Evolutionary conservation across 2,888 invertebrate species (phyloP), one percentile per base, ranked within the genome.

Genomic region (Sinohyriopsis cumingii): DNA sequence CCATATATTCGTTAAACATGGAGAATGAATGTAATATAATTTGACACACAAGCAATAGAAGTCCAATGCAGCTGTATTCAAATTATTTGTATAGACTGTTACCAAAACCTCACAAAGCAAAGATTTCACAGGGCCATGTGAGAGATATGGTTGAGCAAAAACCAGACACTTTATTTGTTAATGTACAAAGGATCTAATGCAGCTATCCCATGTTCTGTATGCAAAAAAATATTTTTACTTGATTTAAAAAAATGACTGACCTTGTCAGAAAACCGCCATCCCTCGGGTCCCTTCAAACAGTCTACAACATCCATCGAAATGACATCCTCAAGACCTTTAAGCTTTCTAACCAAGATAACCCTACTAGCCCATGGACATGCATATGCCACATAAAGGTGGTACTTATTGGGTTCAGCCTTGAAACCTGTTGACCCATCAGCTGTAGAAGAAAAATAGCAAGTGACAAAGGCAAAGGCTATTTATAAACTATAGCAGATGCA

Each of bases 301-400:
- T 88, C 88, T 18, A 89, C 87, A 7, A 87, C 84, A 12, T 82
- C 81, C 53, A 74, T 68, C 18, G 86, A 77, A 61, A 89, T 84
- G 64, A 81, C 82, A 55, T 84, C 76, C n/a, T 86, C 83, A 24
- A 89, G 80, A 15, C 89, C 88, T 68, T 89, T 89, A 61, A 89
- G 72, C 54, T 76, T 79, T 19, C 86, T 68, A 5, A 82, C 73
- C 33, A 87, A 83, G 28, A 89, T 79, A 0, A 84, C 77, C 12
- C 88, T 75, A 68, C 85, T 85, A 20, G 88, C 88, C 86, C 86
- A 89, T 3, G 89, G 89, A 71, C 89, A 89, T 20, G 88, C 88
- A 55, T 83, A 76, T 1, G 83, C 83, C 2, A 88, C 89, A 70
- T 89, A 89, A 55, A 89, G 76, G 68, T 89, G 89, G 70, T 89